Evolutionary conservation across 1,140 invertebrate genomes (phyloP).

Genomic region (Hyposmocoma kahamanoa): DNA sequence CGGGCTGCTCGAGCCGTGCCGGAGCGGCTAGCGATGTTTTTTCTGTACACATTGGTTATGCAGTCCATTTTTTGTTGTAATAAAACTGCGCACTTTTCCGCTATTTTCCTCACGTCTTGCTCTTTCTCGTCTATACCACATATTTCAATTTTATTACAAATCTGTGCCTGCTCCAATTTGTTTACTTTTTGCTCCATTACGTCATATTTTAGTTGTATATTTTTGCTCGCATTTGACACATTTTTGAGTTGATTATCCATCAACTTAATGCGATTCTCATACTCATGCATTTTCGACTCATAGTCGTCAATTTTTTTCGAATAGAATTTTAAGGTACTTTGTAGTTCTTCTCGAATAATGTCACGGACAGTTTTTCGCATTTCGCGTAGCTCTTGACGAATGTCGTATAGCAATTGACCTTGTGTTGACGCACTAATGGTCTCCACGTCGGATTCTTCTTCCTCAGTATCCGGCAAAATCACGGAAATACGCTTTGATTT

Average conservation of each 20-base stretch:
- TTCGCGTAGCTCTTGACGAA: neutral
- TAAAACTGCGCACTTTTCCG: neutral
- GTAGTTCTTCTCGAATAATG: neutral
- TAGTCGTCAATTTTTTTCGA: slow-evolving; percentile 4
- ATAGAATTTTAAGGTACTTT: neutral
- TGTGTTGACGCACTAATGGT: neutral
- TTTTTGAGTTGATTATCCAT: neutral
- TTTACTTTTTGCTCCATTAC: neutral
- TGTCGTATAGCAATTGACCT: neutral
- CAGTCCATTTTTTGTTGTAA: neutral
- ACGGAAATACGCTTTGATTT: neutral
- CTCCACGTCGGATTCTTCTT: neutral
- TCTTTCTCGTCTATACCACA: neutral
- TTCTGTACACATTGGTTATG: neutral
- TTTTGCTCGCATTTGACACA: neutral
- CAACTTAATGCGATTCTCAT: neutral
- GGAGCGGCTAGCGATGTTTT: neutral
- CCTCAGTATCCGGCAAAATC: neutral
- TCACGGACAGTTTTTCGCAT: too few species aligned
- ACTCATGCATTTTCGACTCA: neutral
- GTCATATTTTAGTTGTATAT: neutral
- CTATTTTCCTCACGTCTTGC: neutral
- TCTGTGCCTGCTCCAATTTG: neutral
- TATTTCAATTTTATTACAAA: neutral
- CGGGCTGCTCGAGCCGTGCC: neutral